A percentile compares a stretch with the other conserved stretches of the same genome.
These are phyloP conservation scores for Zapus hudsonius DNA, from an alignment of 2,113 vertebrate species.

Conservation along the genomic window DNA sequence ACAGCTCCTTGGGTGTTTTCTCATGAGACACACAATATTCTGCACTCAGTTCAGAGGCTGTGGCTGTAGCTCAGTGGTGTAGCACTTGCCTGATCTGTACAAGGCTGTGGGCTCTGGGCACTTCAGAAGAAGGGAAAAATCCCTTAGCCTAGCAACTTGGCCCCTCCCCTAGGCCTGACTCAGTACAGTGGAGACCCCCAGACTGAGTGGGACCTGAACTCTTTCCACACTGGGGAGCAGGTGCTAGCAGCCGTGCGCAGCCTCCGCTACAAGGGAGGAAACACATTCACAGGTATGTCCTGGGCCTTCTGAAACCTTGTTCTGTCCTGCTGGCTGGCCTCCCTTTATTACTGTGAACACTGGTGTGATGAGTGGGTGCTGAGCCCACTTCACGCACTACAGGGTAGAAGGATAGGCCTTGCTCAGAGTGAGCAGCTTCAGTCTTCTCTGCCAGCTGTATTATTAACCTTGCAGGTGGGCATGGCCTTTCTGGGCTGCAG, in stretches of 20 bases:
- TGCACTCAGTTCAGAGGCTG: not conserved
- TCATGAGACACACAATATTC: not conserved
- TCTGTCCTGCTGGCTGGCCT: not conserved
- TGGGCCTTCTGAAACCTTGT: rapidly evolving
- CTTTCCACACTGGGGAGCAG: constrained; percentile 88
- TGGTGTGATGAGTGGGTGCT: not conserved
- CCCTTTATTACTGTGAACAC: not conserved
- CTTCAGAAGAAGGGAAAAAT: not conserved
- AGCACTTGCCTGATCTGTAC: not conserved
- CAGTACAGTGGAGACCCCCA: constrained; percentile 96
- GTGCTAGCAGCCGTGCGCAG: constrained; percentile 89
- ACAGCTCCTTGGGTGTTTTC: not conserved
- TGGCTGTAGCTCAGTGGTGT: not conserved
- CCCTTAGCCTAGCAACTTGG: not conserved
- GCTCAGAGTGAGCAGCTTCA: not conserved
- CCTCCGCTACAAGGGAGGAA: constrained; percentile 94
- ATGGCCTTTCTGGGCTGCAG: no score
- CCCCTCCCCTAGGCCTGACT: constrained; percentile 87
- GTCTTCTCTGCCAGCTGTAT: no score
- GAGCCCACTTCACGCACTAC: not conserved
- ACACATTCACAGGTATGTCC: constrained; percentile 92
- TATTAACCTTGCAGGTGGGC: not conserved
- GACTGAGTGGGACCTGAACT: constrained; percentile 94
- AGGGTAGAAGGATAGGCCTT: not conserved
- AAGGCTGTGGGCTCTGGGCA: no score